Evolutionary conservation across 2,113 vertebrate genomes (phyloP), one percentile per base, ranked within the genome.

Genomic region (Lathamus discolor): DNA sequence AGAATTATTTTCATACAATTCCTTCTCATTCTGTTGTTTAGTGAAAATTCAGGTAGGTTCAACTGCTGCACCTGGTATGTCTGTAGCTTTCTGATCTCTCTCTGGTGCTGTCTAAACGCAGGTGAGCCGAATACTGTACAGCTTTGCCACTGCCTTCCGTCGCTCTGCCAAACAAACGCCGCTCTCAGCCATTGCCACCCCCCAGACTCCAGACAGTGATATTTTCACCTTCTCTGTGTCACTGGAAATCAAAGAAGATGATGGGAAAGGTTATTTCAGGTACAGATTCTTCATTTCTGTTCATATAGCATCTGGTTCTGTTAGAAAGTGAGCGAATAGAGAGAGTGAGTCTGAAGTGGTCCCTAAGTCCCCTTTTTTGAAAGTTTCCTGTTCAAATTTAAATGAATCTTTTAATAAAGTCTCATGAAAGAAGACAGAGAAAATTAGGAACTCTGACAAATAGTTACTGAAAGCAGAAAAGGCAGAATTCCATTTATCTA

Each of bases 201-300:
- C 98, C 2, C 98, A 98, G 83, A 99, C 99, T 24, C 99, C 99
- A 11, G 99, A 99, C 98, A 99, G 98, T 22, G 99, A 99, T 93
- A 98, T 99, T 90, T 99, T 99, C 97, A 99, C 98, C 88, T 99
- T 99, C 96, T 99, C 99, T 0, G 99, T 99, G 87, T 99, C 99
- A 69, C 98, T 99, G 98, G 99, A 99, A 97, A 99, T 99, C 97
- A 99, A 98, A 94, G 99, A 99, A 97, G 99, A 99, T 95, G 99
- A 99, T 83, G 99, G 99, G 73, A 99, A 99, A 97, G 99, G 99
- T 39, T 99, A 99, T 83, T 99, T 99, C 98, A 99, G 99, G 99
- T 99, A 97, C 7, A 80, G 39, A 33, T 63, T 90, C 29, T 81
- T 80, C 6, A 27, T 84, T 81, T 46, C 57, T 80, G n/a, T 55